These are phyloP conservation scores for Spea bombifrons DNA, from an alignment of 2,113 vertebrate genomes.

Conservation along the genomic window DNA sequence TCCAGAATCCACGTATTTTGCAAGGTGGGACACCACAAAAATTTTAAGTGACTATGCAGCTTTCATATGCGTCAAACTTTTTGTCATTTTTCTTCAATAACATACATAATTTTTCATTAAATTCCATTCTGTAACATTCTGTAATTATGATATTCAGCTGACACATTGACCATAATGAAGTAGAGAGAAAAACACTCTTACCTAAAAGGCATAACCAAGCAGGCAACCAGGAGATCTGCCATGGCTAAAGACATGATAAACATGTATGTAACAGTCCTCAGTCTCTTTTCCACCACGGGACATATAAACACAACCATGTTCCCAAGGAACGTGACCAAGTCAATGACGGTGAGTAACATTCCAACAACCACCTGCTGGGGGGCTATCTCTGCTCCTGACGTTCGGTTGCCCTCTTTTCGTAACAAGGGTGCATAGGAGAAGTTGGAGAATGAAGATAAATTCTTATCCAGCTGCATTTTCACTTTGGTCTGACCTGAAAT, in stretches of 20 bases:
- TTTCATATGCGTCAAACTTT: no score
- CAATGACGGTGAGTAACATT: slow-evolving; percentile 58
- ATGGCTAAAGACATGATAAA: slow-evolving; percentile 68
- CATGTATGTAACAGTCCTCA: slow-evolving; percentile 66
- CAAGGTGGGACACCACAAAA: no score
- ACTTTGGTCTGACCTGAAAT: slow-evolving; percentile 39
- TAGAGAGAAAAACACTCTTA: slow-evolving; percentile 45
- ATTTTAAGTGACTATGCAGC: no score
- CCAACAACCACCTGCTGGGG: slow-evolving; percentile 56
- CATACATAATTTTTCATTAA: no score
- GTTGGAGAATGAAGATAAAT: slow-evolving; percentile 52
- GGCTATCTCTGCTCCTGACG: slow-evolving; percentile 1
- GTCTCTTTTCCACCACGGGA: slow-evolving; percentile 60
- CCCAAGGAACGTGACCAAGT: slow-evolving; percentile 63
- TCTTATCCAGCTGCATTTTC: slow-evolving; percentile 56
- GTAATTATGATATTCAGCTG: no score
- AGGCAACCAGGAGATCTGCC: slow-evolving; percentile 66
- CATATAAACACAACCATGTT: slow-evolving; percentile 63
- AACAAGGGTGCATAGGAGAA: slow-evolving; percentile 52
- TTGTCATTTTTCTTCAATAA: no score
- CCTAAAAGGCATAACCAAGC: slow-evolving; percentile 70
- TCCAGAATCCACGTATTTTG: no score
- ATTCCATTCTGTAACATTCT: no score
- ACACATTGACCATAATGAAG: neutral
- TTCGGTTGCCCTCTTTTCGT: slow-evolving; percentile 30